Conservation (phyloP, 2,113 vertebrate genomes). For the Epinephelus fuscoguttatus region DNA sequence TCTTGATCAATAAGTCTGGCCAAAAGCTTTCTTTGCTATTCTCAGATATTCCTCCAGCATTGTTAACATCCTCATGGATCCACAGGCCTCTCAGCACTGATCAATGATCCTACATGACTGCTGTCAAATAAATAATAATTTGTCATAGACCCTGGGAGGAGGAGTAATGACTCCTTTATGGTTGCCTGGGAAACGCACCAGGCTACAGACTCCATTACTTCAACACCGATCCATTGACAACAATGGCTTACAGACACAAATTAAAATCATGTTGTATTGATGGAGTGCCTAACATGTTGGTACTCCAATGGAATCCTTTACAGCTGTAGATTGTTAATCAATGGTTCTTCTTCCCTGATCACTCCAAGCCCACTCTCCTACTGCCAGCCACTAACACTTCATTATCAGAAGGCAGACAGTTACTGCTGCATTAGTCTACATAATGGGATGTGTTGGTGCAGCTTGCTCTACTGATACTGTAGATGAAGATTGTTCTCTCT, state of each 20-base stretch:
- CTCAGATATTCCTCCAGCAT: not conserved
- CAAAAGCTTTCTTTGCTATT: not conserved
- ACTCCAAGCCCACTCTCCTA: not conserved
- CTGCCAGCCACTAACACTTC: slow-evolving; percentile 4
- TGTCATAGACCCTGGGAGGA: not conserved
- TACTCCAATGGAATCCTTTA: slow-evolving; percentile 39
- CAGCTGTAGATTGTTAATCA: slow-evolving; percentile 52
- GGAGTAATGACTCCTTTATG: slow-evolving; percentile 5
- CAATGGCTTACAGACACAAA: slow-evolving; percentile 38
- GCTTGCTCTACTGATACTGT: not conserved
- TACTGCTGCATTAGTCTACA: slow-evolving; percentile 3
- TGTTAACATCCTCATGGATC: slow-evolving; percentile 2
- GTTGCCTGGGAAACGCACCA: not conserved
- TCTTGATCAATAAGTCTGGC: slow-evolving; percentile 10
- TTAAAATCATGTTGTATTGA: slow-evolving; percentile 58
- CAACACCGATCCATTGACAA: slow-evolving; percentile 26
- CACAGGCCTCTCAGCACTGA: not conserved
- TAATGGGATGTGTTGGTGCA: not conserved
- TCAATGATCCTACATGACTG: slow-evolving; percentile 10
- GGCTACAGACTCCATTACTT: not conserved
- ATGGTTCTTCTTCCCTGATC: slow-evolving; percentile 35
- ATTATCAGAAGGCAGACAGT: not conserved
- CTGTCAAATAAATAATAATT: slow-evolving; percentile 29
- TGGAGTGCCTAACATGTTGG: slow-evolving; percentile 5
- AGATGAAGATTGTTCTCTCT: too few relatives aligned